Percentiles rank a stretch among this genome's conserved stretches.
These are phyloP conservation scores for Iguana delicatissima DNA, from an alignment of 2,797 vertebrate genomes.

Conservation along the genomic window DNA sequence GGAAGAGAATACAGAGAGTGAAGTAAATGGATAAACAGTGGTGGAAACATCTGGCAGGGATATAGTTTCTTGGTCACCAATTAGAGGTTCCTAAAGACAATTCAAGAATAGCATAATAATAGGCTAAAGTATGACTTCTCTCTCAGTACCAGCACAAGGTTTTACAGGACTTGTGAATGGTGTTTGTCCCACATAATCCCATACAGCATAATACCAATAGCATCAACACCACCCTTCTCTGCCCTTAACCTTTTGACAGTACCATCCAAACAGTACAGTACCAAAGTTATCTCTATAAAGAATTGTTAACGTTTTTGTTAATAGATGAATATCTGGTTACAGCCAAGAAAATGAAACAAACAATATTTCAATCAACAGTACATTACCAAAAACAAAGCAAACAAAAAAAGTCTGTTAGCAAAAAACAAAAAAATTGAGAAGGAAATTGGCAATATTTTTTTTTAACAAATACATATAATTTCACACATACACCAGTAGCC, in stretches of 20 bases:
- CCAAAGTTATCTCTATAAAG: background rate
- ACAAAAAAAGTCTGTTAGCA: too few species aligned
- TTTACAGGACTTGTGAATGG: background rate
- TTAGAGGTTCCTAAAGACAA: background rate
- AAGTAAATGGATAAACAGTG: background rate
- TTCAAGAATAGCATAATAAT: background rate
- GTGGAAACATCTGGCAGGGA: background rate
- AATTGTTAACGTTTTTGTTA: background rate
- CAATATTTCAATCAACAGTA: too few species aligned
- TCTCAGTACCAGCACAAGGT: background rate
- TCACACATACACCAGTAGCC: background rate
- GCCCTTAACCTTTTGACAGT: too few species aligned
- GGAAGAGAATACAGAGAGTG: background rate
- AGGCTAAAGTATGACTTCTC: background rate
- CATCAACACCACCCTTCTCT: too few species aligned
- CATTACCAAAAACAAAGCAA: background rate
- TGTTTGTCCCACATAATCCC: background rate
- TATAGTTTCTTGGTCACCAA: slow-evolving; percentile 17
- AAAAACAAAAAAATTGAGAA: background rate
- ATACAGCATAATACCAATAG: background rate
- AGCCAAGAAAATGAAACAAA: too few species aligned
- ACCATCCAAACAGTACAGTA: too few species aligned
- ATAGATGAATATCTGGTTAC: too few species aligned
- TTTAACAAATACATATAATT: background rate
- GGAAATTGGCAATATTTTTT: background rate